Base-by-base conservation (phyloP, 2,888 invertebrate species). In the Epirrita christyi region DNA sequence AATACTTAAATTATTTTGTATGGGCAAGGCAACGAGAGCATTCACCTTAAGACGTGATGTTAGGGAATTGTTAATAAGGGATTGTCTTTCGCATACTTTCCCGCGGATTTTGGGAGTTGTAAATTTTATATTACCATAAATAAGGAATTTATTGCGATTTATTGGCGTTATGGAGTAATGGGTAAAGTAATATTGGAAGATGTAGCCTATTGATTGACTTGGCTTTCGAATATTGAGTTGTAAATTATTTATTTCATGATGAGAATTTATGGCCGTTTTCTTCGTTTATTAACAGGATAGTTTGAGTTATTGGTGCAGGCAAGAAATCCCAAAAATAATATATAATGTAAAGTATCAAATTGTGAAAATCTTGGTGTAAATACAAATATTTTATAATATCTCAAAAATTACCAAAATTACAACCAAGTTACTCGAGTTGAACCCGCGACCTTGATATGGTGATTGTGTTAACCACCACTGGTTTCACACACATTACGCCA, bases 121-220 rank as follows among this genome's bases (percentile, higher is more conserved):
- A 87, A 84, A 89, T 80, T 90, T 89, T 88, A 89, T 89, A 86
- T 81, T 80, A 85, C 83, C 84, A 85, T 88, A 88, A 88, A 89
- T 88, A 84, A 78, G 76, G 75, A 73, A 85, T 86, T 86, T 86
- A 86, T 86, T 82, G 74, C 76, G 56, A 52, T 61, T 81, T 80
- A 81, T 82, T 70, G 76, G 73, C 69, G 72, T 69, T 69, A 70
- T 71, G 68, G 69, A 62, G 68, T 71, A 69, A 73, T 74, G 68
- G 71, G 63, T 49, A 61, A 64, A 64, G 58, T 55, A 52, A 48
- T 44, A 40, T 47, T 28, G 29, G 21, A 32, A 46, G 41, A 55
- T 43, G 40, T 43, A 40, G 50, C 36, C 38, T 38, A 34, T 55
- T 55, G 64, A 61, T 66, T 66, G 67, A 71, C 63, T 71, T 69